Conservation (phyloP, 2,113 vertebrate genomes). For the Heloderma charlesbogerti region DNA sequence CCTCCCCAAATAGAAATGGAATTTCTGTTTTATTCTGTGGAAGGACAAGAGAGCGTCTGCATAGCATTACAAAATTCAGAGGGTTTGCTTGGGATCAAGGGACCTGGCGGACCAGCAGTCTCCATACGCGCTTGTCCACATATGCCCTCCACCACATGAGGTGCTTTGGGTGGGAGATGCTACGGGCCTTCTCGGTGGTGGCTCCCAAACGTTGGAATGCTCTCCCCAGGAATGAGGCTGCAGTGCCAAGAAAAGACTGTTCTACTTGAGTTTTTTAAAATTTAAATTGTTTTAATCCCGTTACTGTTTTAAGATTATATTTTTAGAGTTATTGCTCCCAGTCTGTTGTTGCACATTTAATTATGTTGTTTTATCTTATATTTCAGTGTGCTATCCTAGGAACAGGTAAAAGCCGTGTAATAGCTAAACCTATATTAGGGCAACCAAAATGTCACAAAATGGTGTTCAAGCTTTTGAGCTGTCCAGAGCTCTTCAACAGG, state of each 20-base stretch:
- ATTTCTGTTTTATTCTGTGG: neutral
- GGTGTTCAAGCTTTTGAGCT: neutral
- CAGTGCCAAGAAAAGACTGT: no score
- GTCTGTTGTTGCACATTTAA: no score
- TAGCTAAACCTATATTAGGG: no score
- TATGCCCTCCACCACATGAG: neutral
- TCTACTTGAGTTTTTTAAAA: no score
- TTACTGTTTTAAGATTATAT: no score
- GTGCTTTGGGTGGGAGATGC: neutral
- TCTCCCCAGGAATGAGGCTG: neutral
- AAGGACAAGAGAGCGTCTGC: neutral
- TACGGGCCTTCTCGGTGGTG: no score
- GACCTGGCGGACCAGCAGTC: neutral
- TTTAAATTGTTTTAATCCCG: no score
- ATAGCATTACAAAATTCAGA: neutral
- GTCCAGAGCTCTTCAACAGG: no score
- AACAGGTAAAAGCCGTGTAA: no score
- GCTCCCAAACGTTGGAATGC: neutral
- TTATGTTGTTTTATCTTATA: no score
- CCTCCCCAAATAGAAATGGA: neutral
- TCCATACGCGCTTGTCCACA: neutral
- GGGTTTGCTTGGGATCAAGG: neutral
- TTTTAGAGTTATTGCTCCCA: no score
- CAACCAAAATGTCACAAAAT: neutral
- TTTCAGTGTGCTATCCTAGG: no score